These are phyloP conservation scores for Myotis davidii DNA, from an alignment of 2,113 vertebrate species.

Conservation along the genomic window DNA sequence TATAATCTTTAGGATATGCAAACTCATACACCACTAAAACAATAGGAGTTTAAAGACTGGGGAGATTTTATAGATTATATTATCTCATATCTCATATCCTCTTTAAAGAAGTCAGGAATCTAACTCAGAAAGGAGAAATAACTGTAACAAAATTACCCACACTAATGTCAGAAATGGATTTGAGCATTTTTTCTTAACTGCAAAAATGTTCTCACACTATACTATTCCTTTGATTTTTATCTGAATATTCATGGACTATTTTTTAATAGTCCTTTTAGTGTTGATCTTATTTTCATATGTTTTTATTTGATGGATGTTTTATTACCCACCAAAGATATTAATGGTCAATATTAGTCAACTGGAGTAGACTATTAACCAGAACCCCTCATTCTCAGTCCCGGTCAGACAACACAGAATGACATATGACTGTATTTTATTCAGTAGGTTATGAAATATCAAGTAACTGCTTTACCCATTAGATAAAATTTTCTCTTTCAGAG, in stretches of 20 bases:
- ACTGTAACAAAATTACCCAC: neutral
- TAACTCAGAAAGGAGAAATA: neutral
- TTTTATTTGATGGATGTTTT: neutral
- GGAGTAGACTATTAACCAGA: neutral
- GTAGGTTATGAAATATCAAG: neutral
- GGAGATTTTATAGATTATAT: neutral
- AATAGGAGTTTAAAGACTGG: neutral
- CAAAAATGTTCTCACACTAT: neutral
- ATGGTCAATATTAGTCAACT: neutral
- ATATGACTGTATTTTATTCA: neutral
- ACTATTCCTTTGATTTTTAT: neutral
- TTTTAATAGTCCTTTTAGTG: conserved; percentile 9
- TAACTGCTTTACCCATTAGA: neutral
- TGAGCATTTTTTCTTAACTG: neutral
- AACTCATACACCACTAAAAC: neutral
- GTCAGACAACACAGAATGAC: neutral
- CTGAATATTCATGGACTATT: neutral
- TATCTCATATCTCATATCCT: neutral
- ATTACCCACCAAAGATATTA: neutral
- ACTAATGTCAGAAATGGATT: neutral
- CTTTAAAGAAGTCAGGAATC: neutral
- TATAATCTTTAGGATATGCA: neutral
- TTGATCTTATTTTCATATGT: neutral
- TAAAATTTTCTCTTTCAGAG: conserved; percentile 46
- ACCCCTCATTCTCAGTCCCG: neutral